A percentile compares a stretch with the other conserved stretches of the same genome.
Evolutionary conservation across 2,888 invertebrate genomes (phyloP).

Genomic region (Hypsopygia costalis): DNA sequence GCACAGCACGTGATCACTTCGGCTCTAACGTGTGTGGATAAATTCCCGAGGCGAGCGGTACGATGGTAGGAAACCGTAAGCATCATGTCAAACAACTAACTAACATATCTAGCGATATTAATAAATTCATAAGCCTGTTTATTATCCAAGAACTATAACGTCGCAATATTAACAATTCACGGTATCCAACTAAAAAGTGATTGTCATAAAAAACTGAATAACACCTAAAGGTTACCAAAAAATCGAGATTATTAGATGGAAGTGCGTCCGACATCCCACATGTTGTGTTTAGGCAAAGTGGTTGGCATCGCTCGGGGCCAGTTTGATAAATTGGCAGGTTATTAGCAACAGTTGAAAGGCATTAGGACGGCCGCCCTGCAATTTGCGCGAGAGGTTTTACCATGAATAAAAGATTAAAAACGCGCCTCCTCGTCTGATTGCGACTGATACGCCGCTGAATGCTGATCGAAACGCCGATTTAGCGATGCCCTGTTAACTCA

Average conservation of each 20-base stretch:
- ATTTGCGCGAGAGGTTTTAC: slow-evolving; percentile 63
- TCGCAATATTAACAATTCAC: too few species aligned
- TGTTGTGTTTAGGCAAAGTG: slow-evolving; percentile 46
- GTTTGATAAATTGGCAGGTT: slow-evolving; percentile 79
- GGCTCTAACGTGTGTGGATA: too few species aligned
- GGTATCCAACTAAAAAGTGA: too few species aligned
- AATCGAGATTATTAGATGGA: slow-evolving; percentile 25
- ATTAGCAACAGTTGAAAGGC: slow-evolving; percentile 81
- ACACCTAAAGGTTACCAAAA: slow-evolving; percentile 8
- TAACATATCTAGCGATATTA: too few species aligned
- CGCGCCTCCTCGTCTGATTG: slow-evolving; percentile 57
- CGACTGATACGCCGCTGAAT: slow-evolving; percentile 44
- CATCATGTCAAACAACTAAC: too few species aligned
- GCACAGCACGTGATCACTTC: too few species aligned
- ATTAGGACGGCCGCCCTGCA: slow-evolving; percentile 77
- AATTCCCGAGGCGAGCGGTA: too few species aligned
- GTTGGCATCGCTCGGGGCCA: slow-evolving; percentile 51
- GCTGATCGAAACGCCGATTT: slow-evolving; percentile 45
- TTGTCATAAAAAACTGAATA: not conserved
- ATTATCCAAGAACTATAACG: too few species aligned
- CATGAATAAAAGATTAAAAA: slow-evolving; percentile 75
- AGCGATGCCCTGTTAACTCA: slow-evolving; percentile 30
- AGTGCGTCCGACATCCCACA: slow-evolving; percentile 23
- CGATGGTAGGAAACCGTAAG: too few species aligned
- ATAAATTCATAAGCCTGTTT: too few species aligned